Conservation (phyloP, 2,888 invertebrate species). For the Phyllotreta striolata region DNA sequence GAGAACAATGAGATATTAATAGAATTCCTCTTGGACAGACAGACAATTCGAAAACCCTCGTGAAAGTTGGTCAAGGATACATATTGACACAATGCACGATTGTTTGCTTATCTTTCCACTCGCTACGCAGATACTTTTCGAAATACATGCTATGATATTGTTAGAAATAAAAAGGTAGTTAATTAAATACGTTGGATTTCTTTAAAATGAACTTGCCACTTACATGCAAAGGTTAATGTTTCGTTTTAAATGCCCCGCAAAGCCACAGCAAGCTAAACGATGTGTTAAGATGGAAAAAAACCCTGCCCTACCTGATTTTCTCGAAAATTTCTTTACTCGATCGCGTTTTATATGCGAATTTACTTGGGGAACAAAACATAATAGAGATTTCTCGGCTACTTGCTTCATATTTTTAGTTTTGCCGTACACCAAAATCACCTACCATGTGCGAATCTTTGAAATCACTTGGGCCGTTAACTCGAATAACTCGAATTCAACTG, state of each 20-base stretch:
- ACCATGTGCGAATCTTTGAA: conserved; percentile 25
- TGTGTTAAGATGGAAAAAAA: conserved; percentile 23
- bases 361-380: conserved; percentile 36
- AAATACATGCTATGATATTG: background rate
- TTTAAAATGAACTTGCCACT: conserved; percentile 13
- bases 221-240: conserved; percentile 26
- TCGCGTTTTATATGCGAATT: conserved; percentile 42
- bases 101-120: conserved; percentile 12
- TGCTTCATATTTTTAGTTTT: conserved; percentile 37
- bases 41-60: conserved; percentile 19
- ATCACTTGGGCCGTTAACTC: conserved; percentile 15
- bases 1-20: conserved; percentile 26
- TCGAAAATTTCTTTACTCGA: conserved; percentile 47
- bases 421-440: conserved; percentile 20
- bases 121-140: too few relatives aligned
- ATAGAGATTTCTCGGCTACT: conserved; percentile 32
- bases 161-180: conserved; percentile 15
- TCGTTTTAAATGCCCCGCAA: conserved; percentile 20
- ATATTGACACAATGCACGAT: background rate
- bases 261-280: conserved; percentile 20
- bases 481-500: conserved; percentile 12
- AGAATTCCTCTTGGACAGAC: conserved; percentile 9
- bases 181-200: conserved; percentile 2
- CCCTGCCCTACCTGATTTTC: conserved; percentile 50
- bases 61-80: conserved; percentile 26